These are phyloP conservation scores for Sylvietta virens DNA, from an alignment of 2,113 vertebrate genomes.

Conservation along the genomic window DNA sequence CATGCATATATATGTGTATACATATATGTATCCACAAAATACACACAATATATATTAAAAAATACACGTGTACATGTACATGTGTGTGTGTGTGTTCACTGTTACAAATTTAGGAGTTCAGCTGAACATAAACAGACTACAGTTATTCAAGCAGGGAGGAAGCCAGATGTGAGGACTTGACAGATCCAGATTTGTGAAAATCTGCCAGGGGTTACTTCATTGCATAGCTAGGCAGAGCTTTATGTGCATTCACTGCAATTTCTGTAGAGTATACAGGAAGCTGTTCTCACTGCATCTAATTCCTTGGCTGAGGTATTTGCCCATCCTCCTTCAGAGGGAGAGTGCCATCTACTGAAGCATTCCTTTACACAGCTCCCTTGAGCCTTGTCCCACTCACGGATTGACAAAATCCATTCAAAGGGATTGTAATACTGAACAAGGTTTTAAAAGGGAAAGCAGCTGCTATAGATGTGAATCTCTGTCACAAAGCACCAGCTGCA, in stretches of 20 bases:
- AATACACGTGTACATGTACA: rapidly evolving
- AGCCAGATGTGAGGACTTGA: neutral
- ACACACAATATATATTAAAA: neutral
- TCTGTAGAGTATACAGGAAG: neutral
- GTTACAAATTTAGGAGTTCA: neutral
- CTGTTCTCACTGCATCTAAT: neutral
- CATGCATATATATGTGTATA: rapidly evolving
- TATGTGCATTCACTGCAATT: neutral
- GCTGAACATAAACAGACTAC: neutral
- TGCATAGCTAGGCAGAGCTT: neutral
- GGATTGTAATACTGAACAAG: neutral
- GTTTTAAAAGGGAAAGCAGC: neutral
- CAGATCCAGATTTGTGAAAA: neutral
- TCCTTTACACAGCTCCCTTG: neutral
- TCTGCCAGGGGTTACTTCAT: neutral
- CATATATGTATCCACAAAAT: neutral
- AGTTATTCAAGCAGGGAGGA: neutral
- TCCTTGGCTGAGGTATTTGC: neutral
- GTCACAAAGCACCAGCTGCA: neutral
- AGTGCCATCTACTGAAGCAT: conserved; percentile 58
- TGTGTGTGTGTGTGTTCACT: neutral
- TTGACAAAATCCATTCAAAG: neutral
- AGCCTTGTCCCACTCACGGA: neutral
- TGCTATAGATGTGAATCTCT: neutral
- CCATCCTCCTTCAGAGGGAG: conserved; percentile 16